Conservation (phyloP, 2,888 invertebrate genomes). For the Galeopsomyia nigrocyanea region DNA sequence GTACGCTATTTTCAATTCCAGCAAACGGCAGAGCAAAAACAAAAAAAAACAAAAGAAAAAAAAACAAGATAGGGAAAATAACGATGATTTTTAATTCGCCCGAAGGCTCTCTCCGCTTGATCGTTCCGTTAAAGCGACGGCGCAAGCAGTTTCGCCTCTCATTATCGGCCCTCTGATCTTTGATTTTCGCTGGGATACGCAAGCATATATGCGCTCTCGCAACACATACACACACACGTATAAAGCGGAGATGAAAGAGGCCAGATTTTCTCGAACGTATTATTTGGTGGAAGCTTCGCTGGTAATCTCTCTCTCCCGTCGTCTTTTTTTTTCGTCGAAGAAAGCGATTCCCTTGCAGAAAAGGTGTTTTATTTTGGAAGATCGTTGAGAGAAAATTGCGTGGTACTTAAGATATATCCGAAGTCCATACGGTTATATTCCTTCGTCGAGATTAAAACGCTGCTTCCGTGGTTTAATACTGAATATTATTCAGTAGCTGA, state of each 20-base stretch:
- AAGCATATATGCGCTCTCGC: background rate
- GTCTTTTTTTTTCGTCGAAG: background rate
- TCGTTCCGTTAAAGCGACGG: conserved; percentile 29
- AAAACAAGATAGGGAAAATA: background rate
- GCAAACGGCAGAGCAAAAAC: no score
- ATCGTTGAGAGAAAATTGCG: conserved; percentile 23
- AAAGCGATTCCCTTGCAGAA: conserved; percentile 2
- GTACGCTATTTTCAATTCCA: no score
- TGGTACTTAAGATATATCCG: background rate
- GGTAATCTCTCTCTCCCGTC: background rate
- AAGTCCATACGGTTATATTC: no score
- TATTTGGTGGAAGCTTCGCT: conserved; percentile 4
- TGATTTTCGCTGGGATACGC: conserved; percentile 30
- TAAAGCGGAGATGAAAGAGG: conserved; percentile 31
- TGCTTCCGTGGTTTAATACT: no score
- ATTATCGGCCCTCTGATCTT: conserved; percentile 39
- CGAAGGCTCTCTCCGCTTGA: conserved; percentile 22
- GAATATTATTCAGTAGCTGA: no score
- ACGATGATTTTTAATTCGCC: conserved; percentile 22
- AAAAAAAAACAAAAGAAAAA: no score
- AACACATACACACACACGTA: background rate
- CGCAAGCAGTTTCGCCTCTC: conserved; percentile 10
- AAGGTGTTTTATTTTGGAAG: conserved; percentile 16
- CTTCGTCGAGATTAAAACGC: no score
- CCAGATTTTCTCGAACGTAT: conserved; percentile 27